Evolutionary conservation across 92 coral and sea anemone species (phyloP).

Genomic region (Phenganax stokvisi): DNA sequence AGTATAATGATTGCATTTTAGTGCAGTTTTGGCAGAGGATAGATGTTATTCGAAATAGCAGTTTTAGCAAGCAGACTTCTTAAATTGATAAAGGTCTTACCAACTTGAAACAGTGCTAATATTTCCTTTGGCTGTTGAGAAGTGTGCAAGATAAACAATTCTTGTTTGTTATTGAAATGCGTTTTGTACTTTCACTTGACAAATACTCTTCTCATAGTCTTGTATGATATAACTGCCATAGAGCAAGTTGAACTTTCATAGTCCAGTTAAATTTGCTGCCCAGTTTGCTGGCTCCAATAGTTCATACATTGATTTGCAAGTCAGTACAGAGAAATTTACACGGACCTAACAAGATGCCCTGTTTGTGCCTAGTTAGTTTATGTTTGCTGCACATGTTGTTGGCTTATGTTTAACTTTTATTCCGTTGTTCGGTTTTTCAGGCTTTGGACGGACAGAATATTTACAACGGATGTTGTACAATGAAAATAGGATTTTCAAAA

Average conservation of each 20-base stretch:
- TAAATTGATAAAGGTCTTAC: too few species aligned
- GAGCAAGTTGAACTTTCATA: constrained; percentile 32
- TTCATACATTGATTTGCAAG: constrained; percentile 20
- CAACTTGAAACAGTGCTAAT: background rate
- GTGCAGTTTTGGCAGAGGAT: too few species aligned
- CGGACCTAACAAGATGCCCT: too few species aligned
- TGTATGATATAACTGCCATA: background rate
- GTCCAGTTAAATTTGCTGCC: constrained; percentile 21
- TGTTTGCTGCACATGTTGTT: background rate
- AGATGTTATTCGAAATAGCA: background rate
- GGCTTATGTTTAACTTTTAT: background rate
- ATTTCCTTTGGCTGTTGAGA: background rate
- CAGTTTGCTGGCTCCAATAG: constrained; percentile 40
- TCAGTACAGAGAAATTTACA: background rate
- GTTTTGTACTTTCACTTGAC: constrained; percentile 13
- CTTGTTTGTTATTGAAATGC: constrained; percentile 28
- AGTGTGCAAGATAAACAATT: constrained; percentile 34
- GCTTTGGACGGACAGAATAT: constrained; percentile 91
- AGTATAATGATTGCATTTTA: constrained; percentile 22
- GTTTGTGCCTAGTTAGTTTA: too few species aligned
- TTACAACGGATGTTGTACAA: constrained; percentile 91
- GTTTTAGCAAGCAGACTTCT: background rate
- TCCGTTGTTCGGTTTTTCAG: constrained; percentile 37
- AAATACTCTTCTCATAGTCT: constrained; percentile 10
- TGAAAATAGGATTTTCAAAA: constrained; percentile 85